Evolutionary conservation across 1,140 invertebrate species (phyloP).

Genomic region (Lordiphosa stackelbergi): DNA sequence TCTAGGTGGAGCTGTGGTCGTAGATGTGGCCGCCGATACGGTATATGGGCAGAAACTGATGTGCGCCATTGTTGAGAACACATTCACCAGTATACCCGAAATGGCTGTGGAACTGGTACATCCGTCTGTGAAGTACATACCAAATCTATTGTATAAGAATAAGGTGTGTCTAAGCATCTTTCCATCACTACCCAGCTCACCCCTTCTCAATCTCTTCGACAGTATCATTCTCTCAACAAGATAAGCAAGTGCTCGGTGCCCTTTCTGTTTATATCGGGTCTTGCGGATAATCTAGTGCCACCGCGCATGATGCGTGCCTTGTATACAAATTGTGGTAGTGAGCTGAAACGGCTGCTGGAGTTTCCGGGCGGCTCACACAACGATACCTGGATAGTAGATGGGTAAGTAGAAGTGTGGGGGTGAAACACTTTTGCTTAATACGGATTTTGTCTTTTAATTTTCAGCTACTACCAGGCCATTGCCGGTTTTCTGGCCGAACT

Average conservation of each 20-base stretch:
- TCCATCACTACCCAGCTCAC: neutral
- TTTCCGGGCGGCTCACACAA: slow-evolving; percentile 90
- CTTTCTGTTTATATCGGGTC: slow-evolving; percentile 88
- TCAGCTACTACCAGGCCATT: slow-evolving; percentile 81
- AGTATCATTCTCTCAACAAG: slow-evolving; percentile 80
- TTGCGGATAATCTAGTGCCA: slow-evolving; percentile 90
- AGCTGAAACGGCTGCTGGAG: slow-evolving; percentile 84
- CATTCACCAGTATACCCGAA: slow-evolving; percentile 95
- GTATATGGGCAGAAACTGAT: slow-evolving; percentile 87
- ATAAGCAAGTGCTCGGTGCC: slow-evolving; percentile 83
- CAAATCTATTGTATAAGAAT: slow-evolving; percentile 88
- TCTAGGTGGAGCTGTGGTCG: slow-evolving; percentile 91
- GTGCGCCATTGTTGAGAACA: slow-evolving; percentile 94
- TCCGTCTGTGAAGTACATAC: slow-evolving; percentile 84
- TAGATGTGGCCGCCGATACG: slow-evolving; percentile 87
- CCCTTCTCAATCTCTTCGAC: neutral
- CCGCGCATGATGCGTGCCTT: slow-evolving; percentile 89
- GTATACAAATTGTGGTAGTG: slow-evolving; percentile 83
- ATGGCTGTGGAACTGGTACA: slow-evolving; percentile 89
- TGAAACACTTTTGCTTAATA: neutral
- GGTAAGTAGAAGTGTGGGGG: slow-evolving; percentile 32
- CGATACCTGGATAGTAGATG: slow-evolving; percentile 86
- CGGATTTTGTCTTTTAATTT: slow-evolving; percentile 40
- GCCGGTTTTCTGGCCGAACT: slow-evolving; percentile 79
- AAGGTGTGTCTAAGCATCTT: slow-evolving; percentile 80